Evolutionary conservation across 2,113 vertebrate genomes (phyloP).

Genomic region (Ceyx melanurus): DNA sequence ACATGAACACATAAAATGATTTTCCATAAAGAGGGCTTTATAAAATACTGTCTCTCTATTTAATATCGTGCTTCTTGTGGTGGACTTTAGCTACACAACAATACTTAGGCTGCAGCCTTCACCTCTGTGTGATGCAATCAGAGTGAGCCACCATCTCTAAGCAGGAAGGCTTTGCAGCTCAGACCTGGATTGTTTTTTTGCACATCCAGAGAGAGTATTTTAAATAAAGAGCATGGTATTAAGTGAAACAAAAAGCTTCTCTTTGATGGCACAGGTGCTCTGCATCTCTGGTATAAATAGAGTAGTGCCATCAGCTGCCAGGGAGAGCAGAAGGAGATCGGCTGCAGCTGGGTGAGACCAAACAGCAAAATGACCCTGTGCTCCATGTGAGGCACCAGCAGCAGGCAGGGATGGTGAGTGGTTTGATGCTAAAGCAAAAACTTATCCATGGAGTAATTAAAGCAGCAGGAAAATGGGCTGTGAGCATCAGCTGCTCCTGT

Average conservation of each 20-base stretch:
- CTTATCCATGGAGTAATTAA: neutral
- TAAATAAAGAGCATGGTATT: neutral
- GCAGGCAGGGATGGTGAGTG: neutral
- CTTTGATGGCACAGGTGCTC: neutral
- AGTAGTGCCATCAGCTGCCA: neutral
- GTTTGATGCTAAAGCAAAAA: neutral
- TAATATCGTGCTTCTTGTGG: neutral
- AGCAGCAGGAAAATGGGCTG: neutral
- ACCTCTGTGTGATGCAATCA: neutral
- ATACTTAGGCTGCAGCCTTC: neutral
- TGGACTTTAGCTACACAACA: neutral
- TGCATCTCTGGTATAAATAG: neutral
- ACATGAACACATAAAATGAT: neutral
- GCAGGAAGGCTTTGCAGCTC: neutral
- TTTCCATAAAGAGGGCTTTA: neutral
- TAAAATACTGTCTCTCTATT: neutral
- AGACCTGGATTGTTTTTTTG: neutral
- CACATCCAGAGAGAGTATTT: neutral
- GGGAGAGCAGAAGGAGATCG: neutral
- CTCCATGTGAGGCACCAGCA: accelerated
- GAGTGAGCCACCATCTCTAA: neutral
- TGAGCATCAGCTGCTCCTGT: neutral
- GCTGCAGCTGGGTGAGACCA: neutral
- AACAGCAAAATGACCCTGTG: neutral
- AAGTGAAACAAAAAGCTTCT: neutral